These are phyloP conservation scores for Rhincodon typus DNA, from an alignment of 2,797 vertebrate species.

Conservation along the genomic window DNA sequence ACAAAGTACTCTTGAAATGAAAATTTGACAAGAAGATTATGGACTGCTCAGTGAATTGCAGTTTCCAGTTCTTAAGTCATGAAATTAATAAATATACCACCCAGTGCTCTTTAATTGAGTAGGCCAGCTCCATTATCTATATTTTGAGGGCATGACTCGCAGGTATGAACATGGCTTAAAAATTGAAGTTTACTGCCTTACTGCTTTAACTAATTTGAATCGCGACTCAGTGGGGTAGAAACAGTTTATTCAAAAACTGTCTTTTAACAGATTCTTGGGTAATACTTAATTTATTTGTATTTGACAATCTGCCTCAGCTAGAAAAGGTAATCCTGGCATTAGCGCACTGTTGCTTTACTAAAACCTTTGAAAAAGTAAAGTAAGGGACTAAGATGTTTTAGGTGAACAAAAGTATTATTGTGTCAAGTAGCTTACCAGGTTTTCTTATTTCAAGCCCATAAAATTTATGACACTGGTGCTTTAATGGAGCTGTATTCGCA, in stretches of 20 bases:
- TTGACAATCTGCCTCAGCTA: neutral
- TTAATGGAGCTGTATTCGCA: neutral
- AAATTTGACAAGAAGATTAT: slow-evolving; percentile 32
- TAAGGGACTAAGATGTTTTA: neutral
- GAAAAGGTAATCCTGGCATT: neutral
- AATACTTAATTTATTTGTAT: neutral
- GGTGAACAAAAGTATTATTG: neutral
- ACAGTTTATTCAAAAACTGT: neutral
- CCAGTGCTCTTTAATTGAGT: slow-evolving; percentile 14
- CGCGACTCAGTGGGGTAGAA: neutral
- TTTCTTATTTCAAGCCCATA: neutral
- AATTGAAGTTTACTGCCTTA: neutral
- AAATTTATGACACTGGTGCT: too few species aligned
- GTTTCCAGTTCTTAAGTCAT: neutral
- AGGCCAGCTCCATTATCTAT: slow-evolving; percentile 14
- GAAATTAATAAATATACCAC: slow-evolving; percentile 15
- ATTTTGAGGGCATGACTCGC: neutral
- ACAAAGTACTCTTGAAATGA: slow-evolving; percentile 10
- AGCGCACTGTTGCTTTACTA: neutral
- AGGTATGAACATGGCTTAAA: neutral
- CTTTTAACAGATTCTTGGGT: neutral
- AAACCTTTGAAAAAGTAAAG: neutral
- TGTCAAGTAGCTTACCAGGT: neutral
- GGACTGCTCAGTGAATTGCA: neutral
- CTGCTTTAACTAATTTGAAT: neutral